A percentile compares a stretch with the other conserved stretches of the same genome.
Evolutionary conservation across 2,113 vertebrate genomes (phyloP).

Genomic region (Hippolais icterina): DNA sequence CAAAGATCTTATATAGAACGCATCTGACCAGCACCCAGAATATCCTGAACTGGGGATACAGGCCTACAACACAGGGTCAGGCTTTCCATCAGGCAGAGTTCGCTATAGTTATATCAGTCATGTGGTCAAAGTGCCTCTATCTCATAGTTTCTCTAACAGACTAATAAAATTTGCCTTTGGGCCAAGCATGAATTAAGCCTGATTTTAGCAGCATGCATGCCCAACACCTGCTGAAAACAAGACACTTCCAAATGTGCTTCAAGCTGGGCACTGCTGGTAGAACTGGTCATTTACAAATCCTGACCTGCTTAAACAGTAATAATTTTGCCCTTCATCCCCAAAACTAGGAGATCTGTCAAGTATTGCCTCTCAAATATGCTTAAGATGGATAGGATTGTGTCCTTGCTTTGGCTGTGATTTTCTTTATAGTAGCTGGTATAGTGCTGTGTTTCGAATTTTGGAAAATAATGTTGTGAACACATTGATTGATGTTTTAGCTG

Average conservation of each 20-base stretch:
- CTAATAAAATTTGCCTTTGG: background rate
- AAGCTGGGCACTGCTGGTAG: conserved; percentile 19
- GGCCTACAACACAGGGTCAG: background rate
- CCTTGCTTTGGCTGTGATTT: background rate
- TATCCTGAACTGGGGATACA: background rate
- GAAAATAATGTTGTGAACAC: background rate
- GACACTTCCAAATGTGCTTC: conserved; percentile 27
- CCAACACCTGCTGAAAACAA: conserved; percentile 36
- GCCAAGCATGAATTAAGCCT: background rate
- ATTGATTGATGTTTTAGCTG: background rate
- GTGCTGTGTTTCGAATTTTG: background rate
- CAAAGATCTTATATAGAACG: background rate
- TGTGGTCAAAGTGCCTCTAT: background rate
- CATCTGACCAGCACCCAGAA: background rate
- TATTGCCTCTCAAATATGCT: background rate
- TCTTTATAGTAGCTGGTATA: background rate
- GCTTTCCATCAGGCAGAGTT: background rate
- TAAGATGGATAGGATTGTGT: background rate
- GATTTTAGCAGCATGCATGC: background rate
- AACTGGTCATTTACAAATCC: conserved; percentile 3
- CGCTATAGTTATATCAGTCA: background rate
- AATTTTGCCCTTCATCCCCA: background rate
- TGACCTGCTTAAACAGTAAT: background rate
- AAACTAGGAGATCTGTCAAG: background rate
- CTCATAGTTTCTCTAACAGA: background rate